Percentiles rank a stretch among this genome's conserved stretches.
Conservation (phyloP, 1,140 invertebrate species). For the Scaptomyza graminum region DNA sequence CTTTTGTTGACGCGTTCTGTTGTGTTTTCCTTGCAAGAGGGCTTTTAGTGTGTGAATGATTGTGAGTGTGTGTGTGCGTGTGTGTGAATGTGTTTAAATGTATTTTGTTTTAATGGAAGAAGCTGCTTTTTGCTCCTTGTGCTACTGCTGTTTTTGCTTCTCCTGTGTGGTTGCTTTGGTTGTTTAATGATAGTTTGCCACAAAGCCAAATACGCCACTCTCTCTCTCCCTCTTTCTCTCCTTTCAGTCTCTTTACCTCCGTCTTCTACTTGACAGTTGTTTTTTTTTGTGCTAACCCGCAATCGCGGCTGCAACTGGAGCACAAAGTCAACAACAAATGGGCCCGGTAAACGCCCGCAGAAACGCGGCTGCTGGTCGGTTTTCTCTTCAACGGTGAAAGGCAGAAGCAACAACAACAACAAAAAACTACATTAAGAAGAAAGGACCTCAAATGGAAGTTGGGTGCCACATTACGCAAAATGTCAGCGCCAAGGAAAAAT, state of each 20-base stretch:
- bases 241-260: neutral
- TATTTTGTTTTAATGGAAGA: neutral
- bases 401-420: conserved; percentile 33
- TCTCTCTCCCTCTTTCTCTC: conserved; percentile 4
- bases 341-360: conserved; percentile 73
- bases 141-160: conserved; percentile 15
- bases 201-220: conserved; percentile 65
- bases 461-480: conserved; percentile 11
- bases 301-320: conserved; percentile 66
- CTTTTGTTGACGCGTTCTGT: conserved; percentile 46
- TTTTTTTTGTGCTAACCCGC: conserved; percentile 36
- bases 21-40: conserved; percentile 47
- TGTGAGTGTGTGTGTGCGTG: conserved; percentile 27
- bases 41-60: conserved; percentile 41
- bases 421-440: conserved; percentile 15
- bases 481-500: conserved; percentile 14
- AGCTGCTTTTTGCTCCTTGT: conserved; percentile 1
- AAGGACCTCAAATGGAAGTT: neutral
- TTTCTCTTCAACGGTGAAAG: conserved; percentile 9
- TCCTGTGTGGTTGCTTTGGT: conserved; percentile 51
- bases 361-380: conserved; percentile 45
- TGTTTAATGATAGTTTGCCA: conserved; percentile 75
- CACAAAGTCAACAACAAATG: conserved; percentile 78
- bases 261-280: conserved; percentile 1
- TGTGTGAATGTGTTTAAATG: conserved; percentile 10